Evolutionary conservation across 1,140 invertebrate genomes (phyloP).

Genomic region (Eueides isabella): DNA sequence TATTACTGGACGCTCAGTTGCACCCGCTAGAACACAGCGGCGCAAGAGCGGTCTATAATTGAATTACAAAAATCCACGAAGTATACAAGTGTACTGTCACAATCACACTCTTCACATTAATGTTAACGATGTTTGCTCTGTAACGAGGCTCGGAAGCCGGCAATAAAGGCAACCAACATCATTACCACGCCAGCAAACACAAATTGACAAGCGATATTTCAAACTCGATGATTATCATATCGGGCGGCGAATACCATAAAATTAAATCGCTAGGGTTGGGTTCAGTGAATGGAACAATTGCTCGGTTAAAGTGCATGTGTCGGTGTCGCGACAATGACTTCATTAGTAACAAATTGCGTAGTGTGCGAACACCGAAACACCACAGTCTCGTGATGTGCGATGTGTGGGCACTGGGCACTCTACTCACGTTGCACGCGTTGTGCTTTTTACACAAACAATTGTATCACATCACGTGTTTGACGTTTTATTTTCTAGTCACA

Average conservation of each 20-base stretch:
- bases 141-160: conserved; percentile 62
- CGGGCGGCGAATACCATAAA: conserved; percentile 62
- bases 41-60: conserved; percentile 43
- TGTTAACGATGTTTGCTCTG: conserved; percentile 54
- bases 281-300: conserved; percentile 63
- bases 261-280: conserved; percentile 63
- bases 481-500: no score
- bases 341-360: conserved; percentile 61
- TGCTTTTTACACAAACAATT: conserved; percentile 29
- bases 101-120: conserved; percentile 52
- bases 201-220: conserved; percentile 69
- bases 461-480: background rate
- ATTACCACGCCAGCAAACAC: conserved; percentile 58
- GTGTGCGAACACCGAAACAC: conserved; percentile 40
- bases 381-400: conserved; percentile 40
- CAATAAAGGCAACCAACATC: conserved; percentile 60
- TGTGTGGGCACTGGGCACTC: conserved; percentile 12
- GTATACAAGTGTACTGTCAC: conserved; percentile 44
- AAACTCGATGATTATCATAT: conserved; percentile 69
- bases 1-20: conserved; percentile 27
- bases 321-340: conserved; percentile 62
- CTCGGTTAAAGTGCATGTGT: conserved; percentile 56
- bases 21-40: conserved; percentile 21
- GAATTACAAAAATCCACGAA: conserved; percentile 47
- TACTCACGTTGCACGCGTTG: conserved; percentile 22